Evolutionary conservation across 2,113 vertebrate genomes (phyloP), one percentile per base, ranked within the genome.

Genomic region (Lampris incognitus): DNA sequence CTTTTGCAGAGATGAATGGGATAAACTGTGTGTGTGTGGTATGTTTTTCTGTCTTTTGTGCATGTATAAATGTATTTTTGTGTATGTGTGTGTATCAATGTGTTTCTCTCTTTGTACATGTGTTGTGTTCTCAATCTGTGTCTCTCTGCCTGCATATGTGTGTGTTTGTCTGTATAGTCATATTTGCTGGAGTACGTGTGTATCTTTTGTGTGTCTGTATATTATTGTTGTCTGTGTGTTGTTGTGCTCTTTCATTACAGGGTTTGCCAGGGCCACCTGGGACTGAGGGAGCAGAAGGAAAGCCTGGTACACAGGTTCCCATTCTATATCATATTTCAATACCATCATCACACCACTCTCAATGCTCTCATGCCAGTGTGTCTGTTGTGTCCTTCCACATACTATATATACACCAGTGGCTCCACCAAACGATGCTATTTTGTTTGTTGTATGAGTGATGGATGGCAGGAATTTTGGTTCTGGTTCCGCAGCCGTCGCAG

Each of bases 271-370:
- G 96, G 11, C 62, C 82, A 72, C 91, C 84, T 0, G 96, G 96
- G 93, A 87, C 87, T 78, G 82, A 84, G 88, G 94, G 94, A 93
- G 67, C 92, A 86, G 94, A 94, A 94, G 94, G 94, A 95, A 95
- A 95, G 94, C 94, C 94, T 94, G 94, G 94, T 95, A 95, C 93
- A 95, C 94, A 95, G 94, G 94, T 95, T 95, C 94, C 94, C 94
- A 93, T 94, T 94, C 92, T 94, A 92, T 90, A 88, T 91, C 90
- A 91, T 92, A 93, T 94, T 92, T 90, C 91, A 92, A 90, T 89
- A 83, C 83, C 86, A 89, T 78, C 85, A 89, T 60, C 76, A 74
- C 75, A 61, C 55, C 51, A 5, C 39, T 83, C 56, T 69, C 67
- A 83, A 74, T 74, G 36, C 71, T 2, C 38, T 3, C 72, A 3